Evolutionary conservation across 2,888 invertebrate genomes (phyloP).

Genomic region (Tethea ocularis): DNA sequence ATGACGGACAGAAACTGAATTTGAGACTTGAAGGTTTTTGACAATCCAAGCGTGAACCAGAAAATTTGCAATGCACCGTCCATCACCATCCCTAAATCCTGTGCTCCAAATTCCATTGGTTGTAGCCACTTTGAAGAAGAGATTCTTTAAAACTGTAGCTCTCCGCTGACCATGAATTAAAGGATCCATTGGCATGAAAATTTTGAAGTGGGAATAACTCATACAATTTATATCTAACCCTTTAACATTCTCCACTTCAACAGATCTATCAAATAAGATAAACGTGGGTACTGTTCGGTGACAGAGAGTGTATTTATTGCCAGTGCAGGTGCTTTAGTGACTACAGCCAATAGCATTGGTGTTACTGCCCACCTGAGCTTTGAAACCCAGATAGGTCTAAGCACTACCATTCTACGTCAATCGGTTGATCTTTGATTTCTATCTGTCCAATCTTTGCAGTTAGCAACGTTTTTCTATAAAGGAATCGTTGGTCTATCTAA

Average conservation of each 20-base stretch:
- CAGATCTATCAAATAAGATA: slow-evolving; percentile 3
- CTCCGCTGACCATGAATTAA: neutral
- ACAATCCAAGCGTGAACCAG: no score
- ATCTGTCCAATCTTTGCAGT: neutral
- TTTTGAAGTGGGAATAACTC: neutral
- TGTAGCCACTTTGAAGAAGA: no score
- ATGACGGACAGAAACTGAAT: no score
- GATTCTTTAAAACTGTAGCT: no score
- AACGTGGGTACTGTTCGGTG: neutral
- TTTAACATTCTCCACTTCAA: neutral
- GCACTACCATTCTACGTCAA: neutral
- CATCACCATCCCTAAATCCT: no score
- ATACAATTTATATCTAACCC: neutral
- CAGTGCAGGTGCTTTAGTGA: neutral
- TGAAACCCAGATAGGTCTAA: neutral
- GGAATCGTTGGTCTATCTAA: neutral
- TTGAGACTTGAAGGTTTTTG: no score
- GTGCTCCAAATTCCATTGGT: no score
- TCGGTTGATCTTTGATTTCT: neutral
- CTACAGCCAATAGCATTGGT: neutral
- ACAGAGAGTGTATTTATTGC: slow-evolving; percentile 4
- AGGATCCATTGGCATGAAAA: neutral
- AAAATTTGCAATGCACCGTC: no score
- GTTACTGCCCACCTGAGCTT: neutral
- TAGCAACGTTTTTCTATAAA: neutral